Base-by-base conservation (phyloP, 2,888 invertebrate genomes). In the Macropis europaea region DNA sequence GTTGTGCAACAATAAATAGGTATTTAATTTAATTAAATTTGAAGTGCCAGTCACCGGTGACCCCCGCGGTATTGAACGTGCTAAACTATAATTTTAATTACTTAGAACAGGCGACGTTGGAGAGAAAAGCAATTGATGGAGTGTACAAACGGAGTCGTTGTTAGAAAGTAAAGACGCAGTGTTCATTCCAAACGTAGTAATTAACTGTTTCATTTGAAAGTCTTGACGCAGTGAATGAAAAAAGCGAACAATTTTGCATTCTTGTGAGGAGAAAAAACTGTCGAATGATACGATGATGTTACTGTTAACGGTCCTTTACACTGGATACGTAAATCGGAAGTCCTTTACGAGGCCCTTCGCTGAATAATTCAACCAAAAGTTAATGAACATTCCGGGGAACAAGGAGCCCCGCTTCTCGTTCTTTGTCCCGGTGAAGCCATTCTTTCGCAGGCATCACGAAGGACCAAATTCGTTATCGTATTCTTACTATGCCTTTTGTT, bases 321-420 rank as follows among this genome's bases (percentile, higher is more conserved):
- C 28, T 30, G 42, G 54, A 38, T 62, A 53, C 62, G 57, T 28
- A 63, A 67, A 71, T 71, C 38, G 38, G 22, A 42, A 32, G 19
- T 60, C 40, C 42, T 67, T 70, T 69, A 48, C 48, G 45, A 42
- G 19, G 19, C 48, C 38, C 24, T 36, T 13, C 9, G 32, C 24
- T 75, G 63, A 74, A 77, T 77, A 69, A 77, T 77, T 77, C 61
- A n/a, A 66, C 24, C 48, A 24, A 34, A 32, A 43, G 71, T 62
- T 78, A 77, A 78, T 72, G 69, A 78, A 77, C 60, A 68, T 54
- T 52, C 57, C 36, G 19, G 22, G 38, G 67, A 63, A 40, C 24
- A 45, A 54, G 48, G 24, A 24, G 11, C 15, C 38, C 26, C 45
- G 15, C 28, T 36, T 62, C 36, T 34, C 7, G 19, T 15, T 54